Conservation (phyloP, 2,888 invertebrate species). For the Sphaeridia pumilis region DNA sequence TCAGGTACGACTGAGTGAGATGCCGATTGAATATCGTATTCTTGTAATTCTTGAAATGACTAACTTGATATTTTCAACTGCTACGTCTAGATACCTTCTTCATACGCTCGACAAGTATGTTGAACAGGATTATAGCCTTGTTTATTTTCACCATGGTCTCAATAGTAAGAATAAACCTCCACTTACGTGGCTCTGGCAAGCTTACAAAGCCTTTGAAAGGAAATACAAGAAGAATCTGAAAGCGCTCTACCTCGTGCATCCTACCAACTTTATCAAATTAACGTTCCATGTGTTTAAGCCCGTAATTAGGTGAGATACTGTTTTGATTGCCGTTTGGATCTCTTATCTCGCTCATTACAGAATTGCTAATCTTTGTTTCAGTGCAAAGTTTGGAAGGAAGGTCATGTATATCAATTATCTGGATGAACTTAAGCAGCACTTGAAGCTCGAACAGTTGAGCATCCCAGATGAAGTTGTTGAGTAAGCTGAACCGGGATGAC, state of each 20-base stretch:
- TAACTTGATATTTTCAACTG: too few species aligned
- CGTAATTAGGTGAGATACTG: constrained; percentile 60
- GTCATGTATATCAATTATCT: constrained; percentile 94
- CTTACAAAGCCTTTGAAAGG: constrained; percentile 92
- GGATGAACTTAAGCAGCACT: constrained; percentile 74
- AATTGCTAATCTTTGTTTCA: too few species aligned
- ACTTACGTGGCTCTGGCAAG: constrained; percentile 89
- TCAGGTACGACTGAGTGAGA: constrained; percentile 58
- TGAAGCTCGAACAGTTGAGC: constrained; percentile 78
- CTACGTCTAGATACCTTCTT: constrained; percentile 89
- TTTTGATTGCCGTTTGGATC: too few species aligned
- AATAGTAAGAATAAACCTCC: constrained; percentile 93
- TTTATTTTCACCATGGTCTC: constrained; percentile 95
- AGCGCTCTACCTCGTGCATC: constrained; percentile 95
- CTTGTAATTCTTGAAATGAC: too few species aligned
- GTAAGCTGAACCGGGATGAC: too few species aligned
- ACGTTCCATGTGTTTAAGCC: constrained; percentile 93
- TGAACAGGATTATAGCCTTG: constrained; percentile 94
- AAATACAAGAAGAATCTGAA: constrained; percentile 99
- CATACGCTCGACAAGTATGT: constrained; percentile 93
- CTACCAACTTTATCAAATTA: constrained; percentile 89
- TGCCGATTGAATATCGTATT: too few species aligned
- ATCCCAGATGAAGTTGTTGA: constrained; percentile 81
- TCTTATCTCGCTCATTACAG: too few species aligned
- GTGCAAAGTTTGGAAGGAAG: constrained; percentile 96